Evolutionary conservation across 2,797 vertebrate species (phyloP).

Genomic region (Paratrypauchen microcephalus): DNA sequence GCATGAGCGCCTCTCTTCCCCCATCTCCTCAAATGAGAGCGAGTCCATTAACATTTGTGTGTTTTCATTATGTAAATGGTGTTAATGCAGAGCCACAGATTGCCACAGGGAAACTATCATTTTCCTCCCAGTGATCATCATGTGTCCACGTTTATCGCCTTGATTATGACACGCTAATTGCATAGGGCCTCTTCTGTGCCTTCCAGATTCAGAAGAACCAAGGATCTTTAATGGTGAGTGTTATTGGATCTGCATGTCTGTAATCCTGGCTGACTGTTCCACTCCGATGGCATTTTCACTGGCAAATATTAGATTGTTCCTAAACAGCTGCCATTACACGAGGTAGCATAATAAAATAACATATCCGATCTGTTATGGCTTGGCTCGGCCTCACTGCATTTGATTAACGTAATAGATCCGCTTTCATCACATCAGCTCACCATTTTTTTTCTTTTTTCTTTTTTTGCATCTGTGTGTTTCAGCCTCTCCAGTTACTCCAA

Average conservation of each 20-base stretch:
- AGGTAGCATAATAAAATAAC: conserved; percentile 93
- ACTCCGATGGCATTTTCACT: conserved; percentile 91
- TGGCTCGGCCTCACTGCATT: conserved; percentile 89
- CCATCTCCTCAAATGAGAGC: conserved; percentile 95
- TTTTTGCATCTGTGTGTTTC: conserved; percentile 59
- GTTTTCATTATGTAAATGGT: conserved; percentile 99
- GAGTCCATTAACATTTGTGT: conserved; percentile 99
- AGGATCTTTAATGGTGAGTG: conserved; percentile 99
- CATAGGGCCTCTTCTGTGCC: conserved; percentile 84
- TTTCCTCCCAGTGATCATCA: conserved; percentile 99
- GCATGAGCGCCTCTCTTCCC: conserved; percentile 93
- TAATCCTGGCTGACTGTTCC: conserved; percentile 88
- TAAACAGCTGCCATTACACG: conserved; percentile 96
- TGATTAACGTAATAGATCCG: conserved; percentile 94
- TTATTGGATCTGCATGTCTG: conserved; percentile 80
- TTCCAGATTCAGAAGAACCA: conserved; percentile 99
- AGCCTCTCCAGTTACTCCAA: conserved; percentile 99
- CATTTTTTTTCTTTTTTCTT: neutral
- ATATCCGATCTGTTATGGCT: conserved; percentile 84
- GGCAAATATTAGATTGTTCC: conserved; percentile 85
- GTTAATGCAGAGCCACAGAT: conserved; percentile 98
- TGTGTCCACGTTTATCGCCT: conserved; percentile 98
- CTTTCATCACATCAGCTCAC: conserved; percentile 84
- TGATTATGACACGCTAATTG: conserved; percentile 99
- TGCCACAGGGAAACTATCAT: conserved; percentile 99